Base-by-base conservation (phyloP, 2,888 invertebrate genomes). In the Platynereis dumerilii region DNA sequence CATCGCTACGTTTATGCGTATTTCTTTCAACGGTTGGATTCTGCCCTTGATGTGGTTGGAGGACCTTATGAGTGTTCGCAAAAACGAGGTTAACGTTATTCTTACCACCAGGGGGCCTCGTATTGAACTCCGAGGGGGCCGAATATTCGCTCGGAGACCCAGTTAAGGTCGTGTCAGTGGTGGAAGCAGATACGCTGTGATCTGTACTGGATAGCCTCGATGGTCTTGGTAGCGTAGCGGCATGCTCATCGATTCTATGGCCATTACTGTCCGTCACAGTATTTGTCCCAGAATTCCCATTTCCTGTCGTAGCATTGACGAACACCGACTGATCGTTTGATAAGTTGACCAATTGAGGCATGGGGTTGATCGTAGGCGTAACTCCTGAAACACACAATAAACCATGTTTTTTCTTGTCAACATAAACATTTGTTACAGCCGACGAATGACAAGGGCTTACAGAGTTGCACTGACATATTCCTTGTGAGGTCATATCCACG, bases 41-140 rank as follows among this genome's bases (percentile, higher is more conserved):
- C 29, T 92, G 87, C 0, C 94, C 94, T 81, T 93, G 92, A 83
- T 92, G 91, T 0, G 92, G 91, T 78, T 91, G 92, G 54, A 93
- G 73, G 22, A 76, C 72, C 7, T 72, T 68, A 48, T 77, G 78
- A 52, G 76, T 76, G 60, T 72, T 74, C 20, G 76, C 76, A 52
- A 63, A 66, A 45, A 75, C 73, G 68, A 77, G 82, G 72, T 70
- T 80, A 78, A 62, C 78, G 71, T 15, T 76, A 76, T 27, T 73
- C 71, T 56, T 68, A 61, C 22, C 61, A 5, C 5, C 3, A 15
- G 61, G 61, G 1, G 34, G 54, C 27, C 27, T 54, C 7, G 54
- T 65, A 66, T 7, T 65, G 55, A 15, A 53, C 64, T 69, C 53
- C 44, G 71, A 59, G 48, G 72, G 65, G 24, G 72, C 73, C 55